Conservation (phyloP, 2,888 invertebrate genomes). For the Barypeithes pellucidus region DNA sequence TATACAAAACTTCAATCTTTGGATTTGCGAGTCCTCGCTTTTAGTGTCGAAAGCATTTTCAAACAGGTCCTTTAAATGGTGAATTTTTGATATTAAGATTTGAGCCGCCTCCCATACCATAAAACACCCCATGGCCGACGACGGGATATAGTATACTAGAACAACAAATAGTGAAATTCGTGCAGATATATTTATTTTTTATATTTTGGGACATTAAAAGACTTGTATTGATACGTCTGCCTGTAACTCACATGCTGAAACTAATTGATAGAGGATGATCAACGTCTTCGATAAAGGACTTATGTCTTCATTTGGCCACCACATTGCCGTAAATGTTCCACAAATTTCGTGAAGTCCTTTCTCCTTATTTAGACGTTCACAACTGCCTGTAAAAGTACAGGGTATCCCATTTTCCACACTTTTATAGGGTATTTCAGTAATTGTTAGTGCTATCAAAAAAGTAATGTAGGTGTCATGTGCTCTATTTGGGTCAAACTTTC, state of each 20-base stretch:
- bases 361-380: slow-evolving; percentile 30
- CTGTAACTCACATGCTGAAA: slow-evolving; percentile 27
- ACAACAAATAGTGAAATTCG: too few relatives aligned
- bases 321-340: slow-evolving; percentile 33
- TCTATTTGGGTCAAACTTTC: too few relatives aligned
- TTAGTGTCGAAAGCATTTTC: slow-evolving; percentile 21
- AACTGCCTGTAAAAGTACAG: slow-evolving; percentile 31
- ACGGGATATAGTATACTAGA: slow-evolving; percentile 32
- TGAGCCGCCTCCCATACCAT: slow-evolving; percentile 40
- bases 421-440: too few relatives aligned
- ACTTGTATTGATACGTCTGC: too few relatives aligned
- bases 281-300: slow-evolving; percentile 7
- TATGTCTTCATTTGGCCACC: slow-evolving; percentile 37
- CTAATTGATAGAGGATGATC: slow-evolving; percentile 16
- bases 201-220: too few relatives aligned
- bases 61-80: slow-evolving; percentile 42
- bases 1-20: slow-evolving; percentile 36
- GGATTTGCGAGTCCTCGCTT: background rate
- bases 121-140: slow-evolving; percentile 34
- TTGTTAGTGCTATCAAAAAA: too few relatives aligned
- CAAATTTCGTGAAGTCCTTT: slow-evolving; percentile 45
- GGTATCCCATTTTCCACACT: too few relatives aligned
- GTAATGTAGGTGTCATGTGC: too few relatives aligned
- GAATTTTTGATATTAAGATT: slow-evolving; percentile 37
- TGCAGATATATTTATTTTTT: too few relatives aligned